Conservation (phyloP, 1,140 invertebrate species). For the Mamestra configurata region DNA sequence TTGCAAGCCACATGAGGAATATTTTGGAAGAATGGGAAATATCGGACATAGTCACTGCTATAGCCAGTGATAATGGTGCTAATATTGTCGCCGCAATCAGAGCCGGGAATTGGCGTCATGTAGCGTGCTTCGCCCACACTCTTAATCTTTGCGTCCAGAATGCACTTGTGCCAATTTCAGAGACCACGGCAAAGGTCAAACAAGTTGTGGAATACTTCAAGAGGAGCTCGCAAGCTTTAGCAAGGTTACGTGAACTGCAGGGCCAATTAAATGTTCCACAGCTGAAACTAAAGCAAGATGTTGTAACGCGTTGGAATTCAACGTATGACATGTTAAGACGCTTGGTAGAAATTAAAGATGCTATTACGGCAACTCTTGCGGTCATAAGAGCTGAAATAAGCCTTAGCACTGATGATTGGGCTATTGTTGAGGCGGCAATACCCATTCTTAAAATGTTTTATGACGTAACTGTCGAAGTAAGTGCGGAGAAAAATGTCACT, state of each 20-base stretch:
- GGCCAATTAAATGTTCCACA: conserved; percentile 36
- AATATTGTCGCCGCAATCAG: too few relatives aligned
- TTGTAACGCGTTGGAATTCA: conserved; percentile 58
- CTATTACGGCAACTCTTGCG: neutral
- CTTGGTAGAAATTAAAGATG: neutral
- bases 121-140: conserved; percentile 38
- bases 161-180: neutral
- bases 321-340: conserved; percentile 52
- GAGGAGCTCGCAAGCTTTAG: neutral
- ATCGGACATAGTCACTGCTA: too few relatives aligned
- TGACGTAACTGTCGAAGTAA: conserved; percentile 18
- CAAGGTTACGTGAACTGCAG: neutral
- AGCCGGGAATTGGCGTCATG: conserved; percentile 10
- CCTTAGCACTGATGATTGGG: neutral
- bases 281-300: conserved; percentile 60
- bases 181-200: conserved; percentile 14
- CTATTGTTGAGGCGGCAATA: neutral
- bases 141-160: conserved; percentile 15
- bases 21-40: too few relatives aligned
- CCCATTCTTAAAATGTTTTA: conserved; percentile 8
- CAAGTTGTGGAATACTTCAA: conserved; percentile 40
- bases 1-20: too few relatives aligned
- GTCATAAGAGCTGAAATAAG: neutral
- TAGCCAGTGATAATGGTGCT: too few relatives aligned
- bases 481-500: conserved; percentile 23